Evolutionary conservation across 2,888 invertebrate species (phyloP), one percentile per base, ranked within the genome.

Genomic region (Atethmia centrago): DNA sequence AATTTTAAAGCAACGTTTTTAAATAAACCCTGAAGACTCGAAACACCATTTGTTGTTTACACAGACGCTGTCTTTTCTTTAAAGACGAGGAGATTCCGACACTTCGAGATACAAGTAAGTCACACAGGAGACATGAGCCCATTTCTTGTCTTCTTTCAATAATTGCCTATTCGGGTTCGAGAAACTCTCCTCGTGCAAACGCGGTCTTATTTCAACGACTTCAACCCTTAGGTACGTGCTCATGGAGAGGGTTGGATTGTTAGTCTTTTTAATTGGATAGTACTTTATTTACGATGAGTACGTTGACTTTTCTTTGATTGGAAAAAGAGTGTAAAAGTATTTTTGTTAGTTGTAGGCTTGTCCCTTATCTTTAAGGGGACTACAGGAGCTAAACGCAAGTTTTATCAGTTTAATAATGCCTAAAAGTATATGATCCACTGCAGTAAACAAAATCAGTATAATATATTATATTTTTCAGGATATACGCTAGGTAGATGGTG

Each of bases 291-390:
- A 47, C 25, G 51, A 45, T 59, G 40, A 64, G 66, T 59, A 28
- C 45, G 21, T 64, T 76, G 71, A 71, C 58, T 67, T 81, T 65
- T 65, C 55, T 67, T 59, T 49, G 58, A 67, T 77, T 80, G 67
- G 63, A 77, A 75, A 79, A 56, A 9, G 16, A 80, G 53, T 75
- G 45, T 40, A 64, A 63, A 74, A 19, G 56, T 51, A 16, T 53
- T 49, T 31, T 53, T 14, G n/a, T 64, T 36, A 19, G 28, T 51
- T 59, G 31, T 19, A 58, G 21, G 8, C 21, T 68, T 19, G 16
- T 25, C 21, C 4, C 19, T 51, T 73, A 28, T 16, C 19, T n/a
- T n/a, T n/a, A n/a, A n/a, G n/a, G n/a, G n/a, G n/a, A n/a, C n/a
- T n/a, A n/a, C n/a, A n/a, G n/a, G n/a, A n/a, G n/a, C n/a, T n/a